Evolutionary conservation across 2,888 invertebrate genomes (phyloP).

Genomic region (Ophion obscuratus): DNA sequence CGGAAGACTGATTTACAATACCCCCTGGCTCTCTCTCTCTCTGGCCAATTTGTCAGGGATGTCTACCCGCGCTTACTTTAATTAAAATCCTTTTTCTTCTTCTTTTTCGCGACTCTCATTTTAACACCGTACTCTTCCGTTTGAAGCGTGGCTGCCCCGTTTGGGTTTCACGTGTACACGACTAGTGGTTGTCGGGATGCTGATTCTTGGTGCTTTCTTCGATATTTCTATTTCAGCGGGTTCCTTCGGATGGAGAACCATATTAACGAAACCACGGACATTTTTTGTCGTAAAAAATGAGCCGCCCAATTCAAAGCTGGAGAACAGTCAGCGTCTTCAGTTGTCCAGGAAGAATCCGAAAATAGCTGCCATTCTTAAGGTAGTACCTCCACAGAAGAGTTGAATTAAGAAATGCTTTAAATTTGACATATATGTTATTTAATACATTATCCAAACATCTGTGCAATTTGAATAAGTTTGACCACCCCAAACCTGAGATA

Average conservation of each 20-base stretch:
- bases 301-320: too few species aligned
- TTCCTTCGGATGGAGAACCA: not conserved
- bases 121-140: slow-evolving; percentile 42
- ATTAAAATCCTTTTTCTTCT: slow-evolving; percentile 69
- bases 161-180: slow-evolving; percentile 11
- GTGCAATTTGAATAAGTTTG: too few species aligned
- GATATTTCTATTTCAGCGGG: not conserved
- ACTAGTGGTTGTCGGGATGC: slow-evolving; percentile 7
- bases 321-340: too few species aligned
- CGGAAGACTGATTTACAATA: slow-evolving; percentile 69
- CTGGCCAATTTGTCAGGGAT: slow-evolving; percentile 69
- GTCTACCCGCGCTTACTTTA: slow-evolving; percentile 68
- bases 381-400: too few species aligned
- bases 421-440: too few species aligned
- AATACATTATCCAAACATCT: too few species aligned
- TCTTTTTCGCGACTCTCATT: slow-evolving; percentile 53
- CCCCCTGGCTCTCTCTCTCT: slow-evolving; percentile 57
- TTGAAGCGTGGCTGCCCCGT: slow-evolving; percentile 60
- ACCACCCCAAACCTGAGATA: too few species aligned
- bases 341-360: too few species aligned
- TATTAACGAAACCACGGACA: too few species aligned
- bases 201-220: slow-evolving; percentile 2
- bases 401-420: too few species aligned
- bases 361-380: too few species aligned
- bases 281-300: too few species aligned